phyloP scores from a whole-genome alignment of 2,888 invertebrate genomes.

The Neuroscelio doddi region DNA sequence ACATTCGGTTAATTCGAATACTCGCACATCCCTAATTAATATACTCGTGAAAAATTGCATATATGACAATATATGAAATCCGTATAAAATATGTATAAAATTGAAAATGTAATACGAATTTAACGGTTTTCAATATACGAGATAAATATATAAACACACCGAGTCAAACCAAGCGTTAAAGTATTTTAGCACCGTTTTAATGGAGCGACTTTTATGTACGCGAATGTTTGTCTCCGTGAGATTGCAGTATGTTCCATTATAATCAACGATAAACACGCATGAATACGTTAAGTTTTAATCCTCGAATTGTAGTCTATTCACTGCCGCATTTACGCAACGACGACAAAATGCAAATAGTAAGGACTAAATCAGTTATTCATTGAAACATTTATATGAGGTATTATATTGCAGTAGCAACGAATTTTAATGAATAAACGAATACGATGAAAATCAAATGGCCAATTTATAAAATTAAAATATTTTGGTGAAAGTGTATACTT shows the following conservation, averaged over 20 bases:
- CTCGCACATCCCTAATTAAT: too few species aligned
- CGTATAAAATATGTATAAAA: too few species aligned
- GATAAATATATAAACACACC: too few species aligned
- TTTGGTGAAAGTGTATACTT: too few species aligned
- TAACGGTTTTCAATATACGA: too few species aligned
- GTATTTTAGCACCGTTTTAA: conserved; percentile 8
- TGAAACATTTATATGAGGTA: conserved; percentile 16
- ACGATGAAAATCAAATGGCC: too few species aligned
- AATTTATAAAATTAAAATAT: too few species aligned
- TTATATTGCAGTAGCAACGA: neutral
- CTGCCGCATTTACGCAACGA: conserved; percentile 18
- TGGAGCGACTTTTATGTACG: conserved; percentile 5
- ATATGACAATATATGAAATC: too few species aligned
- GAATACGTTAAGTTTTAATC: conserved; percentile 31
- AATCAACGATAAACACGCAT: conserved; percentile 26
- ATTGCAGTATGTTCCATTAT: conserved; percentile 28
- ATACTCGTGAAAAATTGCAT: too few species aligned
- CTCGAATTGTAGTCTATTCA: conserved; percentile 26
- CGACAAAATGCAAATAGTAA: conserved; percentile 33
- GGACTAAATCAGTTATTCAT: conserved; percentile 21
- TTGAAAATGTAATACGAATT: too few species aligned
- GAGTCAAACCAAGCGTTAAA: conserved; percentile 5
- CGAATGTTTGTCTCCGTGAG: conserved; percentile 21
- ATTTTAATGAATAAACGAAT: too few species aligned
- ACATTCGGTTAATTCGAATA: too few species aligned